Base-by-base conservation (phyloP, 2,797 vertebrate species). In the Gallinago nigripennis region DNA sequence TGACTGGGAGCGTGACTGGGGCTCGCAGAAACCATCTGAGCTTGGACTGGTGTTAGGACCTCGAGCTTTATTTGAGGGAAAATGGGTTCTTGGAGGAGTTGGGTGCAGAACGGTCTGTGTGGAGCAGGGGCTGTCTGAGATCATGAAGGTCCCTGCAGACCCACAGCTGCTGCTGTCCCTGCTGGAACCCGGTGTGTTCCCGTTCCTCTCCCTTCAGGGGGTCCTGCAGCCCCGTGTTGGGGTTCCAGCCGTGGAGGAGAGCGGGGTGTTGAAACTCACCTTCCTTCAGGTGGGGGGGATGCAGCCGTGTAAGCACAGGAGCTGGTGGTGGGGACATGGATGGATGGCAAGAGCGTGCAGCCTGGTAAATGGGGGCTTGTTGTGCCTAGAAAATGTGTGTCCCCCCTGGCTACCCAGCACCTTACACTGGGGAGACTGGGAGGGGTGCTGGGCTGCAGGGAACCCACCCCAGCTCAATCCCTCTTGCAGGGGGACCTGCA, bases 191-290 rank as follows among this genome's bases (percentile, higher is more conserved):
- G 20, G 33, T 46, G 0, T 0, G 6, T 20, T 2, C 12, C 39
- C 56, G 56, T 21, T 25, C 45, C 5, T 28, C 48, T 46, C 8
- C 1, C 48, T n/a, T 31, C 46, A 1, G 7, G 6, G 70, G 39
- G 4, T 7, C 60, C 14, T 11, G 57, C 8, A 57, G n/a, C 23
- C 23, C 41, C 9, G 0, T 16, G 2, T 23, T 2, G 2, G 66
- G 43, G 28, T 63, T n/a, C 3, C 4, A 12, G 48, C 66, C 15
- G 65, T 3, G 61, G 14, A 5, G 56, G 48, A 27, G 57, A 54
- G 57, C 8, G 0, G 3, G 8, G 3, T 12, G 4, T 1, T 9
- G 65, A 27, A 57, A 15, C 45, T 8, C 41, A 0, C 15, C 20
- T 16, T 9, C 6, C 50, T 48, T 18, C 8, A 50, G 33, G 28